These are phyloP conservation scores for Manis crassicaudata DNA, from an alignment of 2,797 vertebrate species.

Conservation along the genomic window DNA sequence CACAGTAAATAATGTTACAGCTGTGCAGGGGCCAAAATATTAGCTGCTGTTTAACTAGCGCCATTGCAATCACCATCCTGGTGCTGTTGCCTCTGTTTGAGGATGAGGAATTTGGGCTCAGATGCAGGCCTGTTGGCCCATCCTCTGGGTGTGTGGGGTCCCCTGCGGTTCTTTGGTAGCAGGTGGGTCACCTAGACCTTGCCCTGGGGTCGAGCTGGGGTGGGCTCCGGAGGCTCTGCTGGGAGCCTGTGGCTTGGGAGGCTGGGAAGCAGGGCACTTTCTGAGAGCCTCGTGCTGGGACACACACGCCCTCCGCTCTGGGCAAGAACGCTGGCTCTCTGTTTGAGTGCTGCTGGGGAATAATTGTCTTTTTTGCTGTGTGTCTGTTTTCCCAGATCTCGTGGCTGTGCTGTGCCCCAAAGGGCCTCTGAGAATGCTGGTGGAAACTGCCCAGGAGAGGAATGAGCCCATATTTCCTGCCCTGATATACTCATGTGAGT, in stretches of 20 bases:
- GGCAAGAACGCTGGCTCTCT: not conserved
- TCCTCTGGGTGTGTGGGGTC: not conserved
- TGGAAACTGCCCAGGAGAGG: constrained; percentile 97
- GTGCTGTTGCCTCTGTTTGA: not conserved
- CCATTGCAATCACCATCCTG: rapidly evolving
- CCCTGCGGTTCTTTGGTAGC: rapidly evolving
- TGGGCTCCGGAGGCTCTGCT: no score
- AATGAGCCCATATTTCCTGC: constrained; percentile 98
- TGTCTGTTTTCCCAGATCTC: constrained; percentile 88
- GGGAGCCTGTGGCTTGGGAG: not conserved
- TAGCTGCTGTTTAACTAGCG: rapidly evolving
- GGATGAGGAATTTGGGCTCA: not conserved
- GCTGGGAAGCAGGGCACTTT: rapidly evolving
- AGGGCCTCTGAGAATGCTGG: constrained; percentile 95
- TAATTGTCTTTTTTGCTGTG: not conserved
- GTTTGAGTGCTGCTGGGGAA: not conserved
- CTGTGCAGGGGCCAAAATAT: not conserved
- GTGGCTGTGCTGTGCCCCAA: constrained; percentile 95
- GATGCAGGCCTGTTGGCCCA: rapidly evolving
- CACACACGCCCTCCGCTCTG: rapidly evolving
- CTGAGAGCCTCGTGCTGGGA: not conserved
- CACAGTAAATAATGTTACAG: rapidly evolving
- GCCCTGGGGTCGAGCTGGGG: not conserved
- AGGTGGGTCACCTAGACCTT: rapidly evolving
- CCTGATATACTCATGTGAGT: constrained; percentile 97